phyloP scores from a whole-genome alignment of 1,140 invertebrate genomes.

The Ceratina calcarata region DNA sequence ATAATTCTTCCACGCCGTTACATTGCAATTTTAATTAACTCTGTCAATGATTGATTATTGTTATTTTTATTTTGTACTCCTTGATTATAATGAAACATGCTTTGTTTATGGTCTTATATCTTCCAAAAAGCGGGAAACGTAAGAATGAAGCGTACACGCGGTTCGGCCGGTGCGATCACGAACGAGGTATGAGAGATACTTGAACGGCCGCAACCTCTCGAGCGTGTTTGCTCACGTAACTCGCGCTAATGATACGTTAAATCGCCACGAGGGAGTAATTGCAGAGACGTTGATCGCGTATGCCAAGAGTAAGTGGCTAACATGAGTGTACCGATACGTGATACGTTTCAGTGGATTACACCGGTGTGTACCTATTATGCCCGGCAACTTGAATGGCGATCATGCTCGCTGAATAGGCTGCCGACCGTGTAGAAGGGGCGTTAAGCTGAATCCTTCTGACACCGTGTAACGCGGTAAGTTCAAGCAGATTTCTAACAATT shows the following conservation, averaged over 20 bases:
- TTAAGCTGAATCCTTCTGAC: conserved; percentile 33
- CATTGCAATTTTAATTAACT: too few relatives aligned
- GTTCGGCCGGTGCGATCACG: not conserved
- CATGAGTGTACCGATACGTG: conserved; percentile 21
- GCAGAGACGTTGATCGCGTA: conserved; percentile 53
- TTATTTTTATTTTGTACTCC: too few relatives aligned
- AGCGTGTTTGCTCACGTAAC: conserved; percentile 64
- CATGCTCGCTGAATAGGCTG: conserved; percentile 42
- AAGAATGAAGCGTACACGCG: not conserved
- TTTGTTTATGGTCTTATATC: too few relatives aligned
- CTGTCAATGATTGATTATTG: too few relatives aligned
- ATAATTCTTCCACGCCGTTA: too few relatives aligned
- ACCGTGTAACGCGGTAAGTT: conserved; percentile 34
- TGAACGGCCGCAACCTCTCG: conserved; percentile 47
- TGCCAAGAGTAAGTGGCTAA: conserved; percentile 39
- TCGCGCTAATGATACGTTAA: conserved; percentile 65
- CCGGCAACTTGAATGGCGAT: not conserved
- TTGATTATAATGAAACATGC: too few relatives aligned
- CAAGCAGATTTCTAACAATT: not conserved
- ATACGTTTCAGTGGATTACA: conserved; percentile 17
- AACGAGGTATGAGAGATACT: conserved; percentile 39
- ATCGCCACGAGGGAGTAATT: conserved; percentile 63
- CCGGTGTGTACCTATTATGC: not conserved
- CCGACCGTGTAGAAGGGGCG: conserved; percentile 50
- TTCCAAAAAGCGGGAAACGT: too few relatives aligned